phyloP scores from a whole-genome alignment of 2,113 vertebrate genomes.

The Triplophysa siluroides region DNA sequence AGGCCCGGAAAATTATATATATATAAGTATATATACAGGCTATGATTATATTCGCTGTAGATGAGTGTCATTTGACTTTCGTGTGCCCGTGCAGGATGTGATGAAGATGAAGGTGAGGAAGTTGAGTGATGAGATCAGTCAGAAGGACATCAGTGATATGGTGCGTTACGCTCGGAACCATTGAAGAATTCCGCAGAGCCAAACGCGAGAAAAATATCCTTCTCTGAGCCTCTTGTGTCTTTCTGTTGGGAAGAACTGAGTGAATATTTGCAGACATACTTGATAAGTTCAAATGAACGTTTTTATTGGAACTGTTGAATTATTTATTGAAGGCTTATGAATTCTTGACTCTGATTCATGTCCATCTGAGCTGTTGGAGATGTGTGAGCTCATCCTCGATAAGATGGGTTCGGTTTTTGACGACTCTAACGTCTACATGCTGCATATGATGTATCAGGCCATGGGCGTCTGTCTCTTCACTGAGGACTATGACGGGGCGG shows the following conservation, averaged over 20 bases:
- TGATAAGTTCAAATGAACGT: no score
- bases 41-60: background rate
- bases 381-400: conserved; percentile 91
- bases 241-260: no score
- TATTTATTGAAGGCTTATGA: background rate
- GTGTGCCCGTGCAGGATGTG: conserved; percentile 77
- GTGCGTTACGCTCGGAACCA: conserved; percentile 86
- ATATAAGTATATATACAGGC: no score
- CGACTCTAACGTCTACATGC: conserved; percentile 90
- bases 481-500: conserved; percentile 83
- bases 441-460: conserved; percentile 98
- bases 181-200: conserved; percentile 86
- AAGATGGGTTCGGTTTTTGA: conserved; percentile 89
- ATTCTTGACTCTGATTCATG: conserved; percentile 83
- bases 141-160: conserved; percentile 80
- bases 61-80: conserved; percentile 61
- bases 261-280: no score
- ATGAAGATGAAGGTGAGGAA: conserved; percentile 85
- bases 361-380: conserved; percentile 89
- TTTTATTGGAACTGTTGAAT: background rate
- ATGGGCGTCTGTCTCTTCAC: conserved; percentile 93
- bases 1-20: no score
- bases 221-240: conserved; percentile 39
- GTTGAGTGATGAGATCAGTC: conserved; percentile 72
- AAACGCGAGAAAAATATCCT: conserved; percentile 95